These are phyloP conservation scores for Siderastrea radians DNA, from an alignment of 92 coral and sea anemone species.

Conservation along the genomic window DNA sequence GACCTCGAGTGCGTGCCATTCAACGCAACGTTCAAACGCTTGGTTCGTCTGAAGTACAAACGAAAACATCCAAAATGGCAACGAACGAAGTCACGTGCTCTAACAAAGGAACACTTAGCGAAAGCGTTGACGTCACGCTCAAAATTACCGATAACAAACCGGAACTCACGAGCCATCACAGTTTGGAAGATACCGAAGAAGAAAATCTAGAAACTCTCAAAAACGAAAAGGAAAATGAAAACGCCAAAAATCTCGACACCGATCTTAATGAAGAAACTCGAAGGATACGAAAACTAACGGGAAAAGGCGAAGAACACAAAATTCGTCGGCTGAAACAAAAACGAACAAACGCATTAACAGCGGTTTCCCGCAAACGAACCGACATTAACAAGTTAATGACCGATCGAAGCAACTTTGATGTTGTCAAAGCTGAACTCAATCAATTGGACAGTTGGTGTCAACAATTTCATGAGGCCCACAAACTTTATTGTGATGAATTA, in stretches of 20 bases:
- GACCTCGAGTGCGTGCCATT: slow-evolving; percentile 1
- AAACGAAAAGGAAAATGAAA: slow-evolving; percentile 8
- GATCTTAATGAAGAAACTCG: background rate
- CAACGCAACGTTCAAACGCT: slow-evolving; percentile 15
- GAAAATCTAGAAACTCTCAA: background rate
- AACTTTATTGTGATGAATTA: slow-evolving; percentile 13
- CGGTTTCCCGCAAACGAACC: slow-evolving; percentile 30
- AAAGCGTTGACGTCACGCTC: slow-evolving; percentile 1
- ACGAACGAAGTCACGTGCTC: slow-evolving; percentile 8
- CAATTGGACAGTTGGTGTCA: slow-evolving; percentile 24
- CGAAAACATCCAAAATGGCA: slow-evolving; percentile 11
- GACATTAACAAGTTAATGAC: slow-evolving; percentile 28
- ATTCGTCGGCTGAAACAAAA: slow-evolving; percentile 6
- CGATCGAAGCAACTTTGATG: background rate
- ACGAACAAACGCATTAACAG: slow-evolving; percentile 14
- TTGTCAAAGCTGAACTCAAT: slow-evolving; percentile 6
- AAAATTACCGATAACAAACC: background rate
- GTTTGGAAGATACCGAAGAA: slow-evolving; percentile 7
- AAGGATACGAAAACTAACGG: slow-evolving; percentile 4
- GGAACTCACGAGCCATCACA: background rate
- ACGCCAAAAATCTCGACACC: background rate
- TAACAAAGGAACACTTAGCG: slow-evolving; percentile 4
- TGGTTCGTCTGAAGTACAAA: slow-evolving; percentile 11
- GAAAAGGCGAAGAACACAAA: slow-evolving; percentile 24
- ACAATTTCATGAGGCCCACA: slow-evolving; percentile 6